phyloP scores from a whole-genome alignment of 2,888 invertebrate genomes.

The Nezara viridula region DNA sequence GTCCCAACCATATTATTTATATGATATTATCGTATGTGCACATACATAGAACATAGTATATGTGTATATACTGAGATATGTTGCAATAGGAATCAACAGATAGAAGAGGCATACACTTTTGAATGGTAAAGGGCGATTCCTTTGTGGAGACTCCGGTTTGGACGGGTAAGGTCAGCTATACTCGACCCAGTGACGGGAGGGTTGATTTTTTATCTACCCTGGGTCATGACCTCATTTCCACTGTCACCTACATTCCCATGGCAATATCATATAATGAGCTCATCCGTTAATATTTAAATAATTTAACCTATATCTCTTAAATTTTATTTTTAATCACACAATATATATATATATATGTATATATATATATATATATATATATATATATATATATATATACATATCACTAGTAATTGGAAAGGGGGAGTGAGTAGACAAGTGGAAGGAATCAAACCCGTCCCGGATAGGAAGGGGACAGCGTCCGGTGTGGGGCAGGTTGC shows the following conservation, averaged over 20 bases:
- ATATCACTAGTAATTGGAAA: not conserved
- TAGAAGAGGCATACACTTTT: not conserved
- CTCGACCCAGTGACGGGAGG: constrained; percentile 7
- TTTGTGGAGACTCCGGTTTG: not conserved
- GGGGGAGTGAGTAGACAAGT: not conserved
- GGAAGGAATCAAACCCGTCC: not conserved
- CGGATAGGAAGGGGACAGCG: not conserved
- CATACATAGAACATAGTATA: too few relatives aligned
- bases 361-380: not conserved
- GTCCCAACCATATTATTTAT: too few relatives aligned
- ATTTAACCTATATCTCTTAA: not conserved
- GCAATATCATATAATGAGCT: not conserved
- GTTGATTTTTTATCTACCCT: constrained; percentile 28
- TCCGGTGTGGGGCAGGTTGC: not conserved
- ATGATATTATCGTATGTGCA: too few relatives aligned
- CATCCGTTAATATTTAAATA: not conserved
- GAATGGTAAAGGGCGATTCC: not conserved
- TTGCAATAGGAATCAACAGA: not conserved
- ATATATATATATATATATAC: too few relatives aligned
- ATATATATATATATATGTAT: not conserved
- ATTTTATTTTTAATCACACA: not conserved
- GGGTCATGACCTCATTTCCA: not conserved
- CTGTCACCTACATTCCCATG: constrained; percentile 34
- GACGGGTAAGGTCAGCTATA: not conserved
- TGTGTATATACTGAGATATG: not conserved